Base-by-base conservation (phyloP, 2,113 vertebrate genomes). In the Mellivora capensis region DNA sequence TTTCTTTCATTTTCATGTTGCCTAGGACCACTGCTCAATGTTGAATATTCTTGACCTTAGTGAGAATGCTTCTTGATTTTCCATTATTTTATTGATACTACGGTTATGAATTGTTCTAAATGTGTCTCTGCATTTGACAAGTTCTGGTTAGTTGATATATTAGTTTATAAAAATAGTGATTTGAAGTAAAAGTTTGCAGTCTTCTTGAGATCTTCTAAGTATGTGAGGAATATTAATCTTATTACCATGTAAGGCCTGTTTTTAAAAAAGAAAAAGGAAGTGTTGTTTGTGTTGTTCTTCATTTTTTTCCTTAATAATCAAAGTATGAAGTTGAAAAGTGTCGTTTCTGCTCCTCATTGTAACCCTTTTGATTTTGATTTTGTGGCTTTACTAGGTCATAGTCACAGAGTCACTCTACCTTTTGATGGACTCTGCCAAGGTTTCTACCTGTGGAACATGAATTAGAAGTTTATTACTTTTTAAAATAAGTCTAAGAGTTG, bases 381-480 rank as follows among this genome's bases (percentile, higher is more conserved):
- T 84, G 5, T 88, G 21, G 6, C 59, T 91, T 96, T 67, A 71
- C 20, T 88, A 89, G 9, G 31, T 81, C 17, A 47, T 59, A 62
- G 29, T 81, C 25, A 83, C 34, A 79, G 37, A 47, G 11, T 59
- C 62, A 42, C 39, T 67, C 3, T 37, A 31, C n/a, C 23, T 15
- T 67, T 71, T 94, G 84, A 77, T 10, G 18, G 34, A 81, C 47
- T 86, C 31, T 39, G n/a, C 52, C 27, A 57, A 64, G 39, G 29
- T 9, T 77, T 96, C 93, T 91, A 42, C 7, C 76, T 91, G 72
- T 62, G 29, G 23, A 89, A 91, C 18, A 4, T 87, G 27, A 23
- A 72, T 91, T 93, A 91, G 42, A 93, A 34, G 44, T 85, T 57
- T 64, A 57, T 23, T 85, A 85, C 93, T 96, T 91, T 91, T 52